Evolutionary conservation across 2,113 vertebrate genomes (phyloP).

Genomic region (Gadus chalcogrammus): DNA sequence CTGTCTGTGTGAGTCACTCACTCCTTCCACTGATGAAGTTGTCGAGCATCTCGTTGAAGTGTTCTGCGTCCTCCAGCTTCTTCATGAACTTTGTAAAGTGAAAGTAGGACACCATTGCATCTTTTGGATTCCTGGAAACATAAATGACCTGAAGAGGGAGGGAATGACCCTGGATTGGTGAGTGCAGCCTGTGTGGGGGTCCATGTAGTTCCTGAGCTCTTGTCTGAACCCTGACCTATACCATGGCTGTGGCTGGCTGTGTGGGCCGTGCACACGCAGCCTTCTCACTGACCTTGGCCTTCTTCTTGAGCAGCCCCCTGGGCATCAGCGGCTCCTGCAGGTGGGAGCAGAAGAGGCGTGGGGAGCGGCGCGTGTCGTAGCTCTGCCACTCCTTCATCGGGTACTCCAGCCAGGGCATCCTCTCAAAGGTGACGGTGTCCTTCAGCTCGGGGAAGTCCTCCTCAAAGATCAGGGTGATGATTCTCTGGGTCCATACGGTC

Average conservation of each 20-base stretch:
- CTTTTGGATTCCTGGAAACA: constrained; percentile 70
- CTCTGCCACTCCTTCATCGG: background rate
- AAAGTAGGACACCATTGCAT: constrained; percentile 63
- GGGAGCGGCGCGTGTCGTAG: constrained; percentile 25
- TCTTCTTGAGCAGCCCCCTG: constrained; percentile 17
- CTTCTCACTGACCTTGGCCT: constrained; percentile 22
- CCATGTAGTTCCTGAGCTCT: too few relatives aligned
- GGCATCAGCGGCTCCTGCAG: constrained; percentile 35
- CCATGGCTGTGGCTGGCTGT: too few relatives aligned
- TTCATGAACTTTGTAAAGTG: constrained; percentile 55
- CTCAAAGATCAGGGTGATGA: constrained; percentile 36
- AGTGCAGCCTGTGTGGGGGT: too few relatives aligned
- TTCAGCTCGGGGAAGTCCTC: constrained; percentile 24
- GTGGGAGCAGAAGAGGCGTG: constrained; percentile 48
- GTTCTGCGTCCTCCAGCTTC: constrained; percentile 21
- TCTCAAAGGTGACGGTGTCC: background rate
- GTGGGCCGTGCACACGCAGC: too few relatives aligned
- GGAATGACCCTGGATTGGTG: background rate
- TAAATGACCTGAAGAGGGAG: constrained; percentile 61
- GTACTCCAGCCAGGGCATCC: constrained; percentile 52
- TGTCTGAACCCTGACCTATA: too few relatives aligned
- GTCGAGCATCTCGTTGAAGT: constrained; percentile 29
- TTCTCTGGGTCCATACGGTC: constrained; percentile 47
- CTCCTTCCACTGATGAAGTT: constrained; percentile 16
- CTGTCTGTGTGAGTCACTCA: background rate